These are phyloP conservation scores for Oxycera nigricornis DNA, from an alignment of 2,888 invertebrate genomes.

Conservation along the genomic window DNA sequence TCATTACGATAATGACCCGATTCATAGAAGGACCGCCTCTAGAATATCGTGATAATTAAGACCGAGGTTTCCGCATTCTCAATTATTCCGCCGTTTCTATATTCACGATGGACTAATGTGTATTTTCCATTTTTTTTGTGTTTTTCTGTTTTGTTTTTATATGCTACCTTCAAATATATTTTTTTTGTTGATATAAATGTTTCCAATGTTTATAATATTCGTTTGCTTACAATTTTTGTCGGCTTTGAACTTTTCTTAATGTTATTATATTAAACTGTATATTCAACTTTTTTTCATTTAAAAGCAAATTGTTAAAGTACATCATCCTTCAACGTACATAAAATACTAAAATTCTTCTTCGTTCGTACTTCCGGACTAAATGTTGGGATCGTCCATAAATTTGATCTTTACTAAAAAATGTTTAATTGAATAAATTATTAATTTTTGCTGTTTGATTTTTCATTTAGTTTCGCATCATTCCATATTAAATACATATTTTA, in stretches of 20 bases:
- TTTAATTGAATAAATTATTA: background rate
- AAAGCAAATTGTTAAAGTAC: too few species aligned
- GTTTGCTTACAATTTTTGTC: slow-evolving; percentile 33
- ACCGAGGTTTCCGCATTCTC: slow-evolving; percentile 45
- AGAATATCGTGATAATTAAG: background rate
- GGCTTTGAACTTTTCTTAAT: too few species aligned
- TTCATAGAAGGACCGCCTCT: slow-evolving; percentile 11
- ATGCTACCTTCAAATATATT: too few species aligned
- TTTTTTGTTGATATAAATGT: slow-evolving; percentile 46
- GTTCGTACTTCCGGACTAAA: too few species aligned
- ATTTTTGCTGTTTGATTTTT: slow-evolving; percentile 2
- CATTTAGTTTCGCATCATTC: background rate
- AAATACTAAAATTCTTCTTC: too few species aligned
- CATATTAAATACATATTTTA: slow-evolving; percentile 17
- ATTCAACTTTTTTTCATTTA: too few species aligned
- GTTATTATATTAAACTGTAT: too few species aligned
- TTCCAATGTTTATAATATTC: slow-evolving; percentile 44
- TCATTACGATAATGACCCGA: background rate
- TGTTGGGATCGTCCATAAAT: too few species aligned
- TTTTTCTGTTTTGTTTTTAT: slow-evolving; percentile 43
- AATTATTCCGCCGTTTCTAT: slow-evolving; percentile 43
- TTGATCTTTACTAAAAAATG: too few species aligned
- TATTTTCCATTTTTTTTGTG: slow-evolving; percentile 44
- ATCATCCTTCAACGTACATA: too few species aligned
- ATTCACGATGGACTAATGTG: slow-evolving; percentile 46